Percentiles rank a stretch among this genome's conserved stretches.
phyloP scores from a whole-genome alignment of 1,140 invertebrate genomes.

The Drosophila tsacasi region DNA sequence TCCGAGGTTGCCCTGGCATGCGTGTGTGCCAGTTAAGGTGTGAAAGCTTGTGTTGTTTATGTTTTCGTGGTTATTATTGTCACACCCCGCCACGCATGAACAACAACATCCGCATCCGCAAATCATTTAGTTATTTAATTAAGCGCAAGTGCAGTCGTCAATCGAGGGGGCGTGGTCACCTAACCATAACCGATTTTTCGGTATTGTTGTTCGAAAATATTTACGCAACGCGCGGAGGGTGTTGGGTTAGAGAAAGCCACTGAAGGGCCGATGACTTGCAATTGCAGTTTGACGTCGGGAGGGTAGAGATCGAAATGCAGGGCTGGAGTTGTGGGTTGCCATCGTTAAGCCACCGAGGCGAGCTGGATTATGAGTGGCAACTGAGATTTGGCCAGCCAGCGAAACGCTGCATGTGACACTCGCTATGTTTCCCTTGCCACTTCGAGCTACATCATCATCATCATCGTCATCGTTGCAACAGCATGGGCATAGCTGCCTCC shows the following conservation, averaged over 20 bases:
- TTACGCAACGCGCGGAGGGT: slow-evolving; percentile 33
- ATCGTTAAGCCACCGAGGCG: background rate
- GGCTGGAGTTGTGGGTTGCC: background rate
- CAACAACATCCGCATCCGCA: slow-evolving; percentile 59
- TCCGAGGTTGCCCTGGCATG: background rate
- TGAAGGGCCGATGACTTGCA: slow-evolving; percentile 68
- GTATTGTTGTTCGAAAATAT: slow-evolving; percentile 35
- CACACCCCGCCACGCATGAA: slow-evolving; percentile 30
- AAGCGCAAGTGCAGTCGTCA: slow-evolving; percentile 63
- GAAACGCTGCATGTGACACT: slow-evolving; percentile 20
- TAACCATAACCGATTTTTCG: slow-evolving; percentile 57
- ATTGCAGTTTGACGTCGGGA: slow-evolving; percentile 2
- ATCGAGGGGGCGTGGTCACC: slow-evolving; percentile 58
- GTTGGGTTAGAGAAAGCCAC: slow-evolving; percentile 20
- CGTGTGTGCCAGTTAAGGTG: slow-evolving; percentile 13
- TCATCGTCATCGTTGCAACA: slow-evolving; percentile 23
- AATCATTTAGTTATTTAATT: slow-evolving; percentile 74
- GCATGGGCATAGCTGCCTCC: slow-evolving; percentile 6
- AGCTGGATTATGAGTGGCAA: slow-evolving; percentile 30
- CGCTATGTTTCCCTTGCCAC: slow-evolving; percentile 6
- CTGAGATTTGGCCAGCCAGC: slow-evolving; percentile 27
- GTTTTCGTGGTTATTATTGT: slow-evolving; percentile 35
- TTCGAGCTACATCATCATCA: slow-evolving; percentile 43
- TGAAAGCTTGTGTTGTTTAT: slow-evolving; percentile 26
- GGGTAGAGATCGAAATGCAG: slow-evolving; percentile 4